Evolutionary conservation across 1,140 invertebrate genomes (phyloP).

Genomic region (Cydia strobilella): DNA sequence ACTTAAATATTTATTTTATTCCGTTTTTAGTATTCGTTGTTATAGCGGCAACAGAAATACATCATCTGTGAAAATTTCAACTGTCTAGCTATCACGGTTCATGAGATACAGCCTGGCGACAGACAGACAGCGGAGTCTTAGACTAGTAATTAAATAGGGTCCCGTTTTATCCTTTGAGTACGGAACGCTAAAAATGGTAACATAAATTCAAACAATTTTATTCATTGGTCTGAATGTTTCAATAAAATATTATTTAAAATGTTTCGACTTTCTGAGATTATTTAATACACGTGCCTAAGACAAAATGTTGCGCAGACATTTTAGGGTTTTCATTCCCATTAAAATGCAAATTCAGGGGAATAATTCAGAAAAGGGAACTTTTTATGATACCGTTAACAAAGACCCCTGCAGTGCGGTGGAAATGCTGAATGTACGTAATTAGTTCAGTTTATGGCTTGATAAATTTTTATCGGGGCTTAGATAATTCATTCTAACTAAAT

Average conservation of each 20-base stretch:
- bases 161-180: too few species aligned
- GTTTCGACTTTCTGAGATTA: neutral
- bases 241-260: neutral
- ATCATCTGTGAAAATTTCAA: too few species aligned
- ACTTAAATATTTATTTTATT: too few species aligned
- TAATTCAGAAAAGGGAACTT: conserved; percentile 51
- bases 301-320: conserved; percentile 32
- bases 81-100: too few species aligned
- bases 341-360: conserved; percentile 54
- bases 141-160: too few species aligned
- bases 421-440: conserved; percentile 51
- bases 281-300: neutral
- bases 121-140: too few species aligned
- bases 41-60: too few species aligned
- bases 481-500: conserved; percentile 4
- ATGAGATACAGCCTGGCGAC: too few species aligned
- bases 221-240: neutral
- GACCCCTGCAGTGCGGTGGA: conserved; percentile 42
- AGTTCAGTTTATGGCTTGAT: conserved; percentile 43
- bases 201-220: too few species aligned
- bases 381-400: conserved; percentile 56
- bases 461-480: conserved; percentile 38
- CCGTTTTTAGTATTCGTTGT: too few species aligned
- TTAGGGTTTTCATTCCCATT: conserved; percentile 52
- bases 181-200: too few species aligned